Conservation (phyloP, 2,797 vertebrate genomes). For the Odontamblyopus lacepedii region DNA sequence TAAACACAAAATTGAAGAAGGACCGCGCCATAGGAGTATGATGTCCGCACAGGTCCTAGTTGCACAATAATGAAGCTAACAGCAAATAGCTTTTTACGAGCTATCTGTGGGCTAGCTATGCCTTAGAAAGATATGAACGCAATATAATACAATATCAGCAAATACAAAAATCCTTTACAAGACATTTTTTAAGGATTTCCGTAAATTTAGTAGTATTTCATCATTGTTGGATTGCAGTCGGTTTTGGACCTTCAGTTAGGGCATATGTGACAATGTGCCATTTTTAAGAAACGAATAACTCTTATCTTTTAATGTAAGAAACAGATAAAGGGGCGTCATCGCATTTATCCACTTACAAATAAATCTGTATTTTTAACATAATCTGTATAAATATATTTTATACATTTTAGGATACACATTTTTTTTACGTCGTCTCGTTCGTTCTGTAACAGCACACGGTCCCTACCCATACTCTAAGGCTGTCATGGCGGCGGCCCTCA, state of each 20-base stretch:
- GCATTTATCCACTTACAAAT: fast-evolving
- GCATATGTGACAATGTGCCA: neutral
- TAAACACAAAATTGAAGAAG: slow-evolving; percentile 32
- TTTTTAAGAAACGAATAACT: slow-evolving; percentile 22
- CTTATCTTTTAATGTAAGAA: neutral
- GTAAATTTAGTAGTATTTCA: slow-evolving; percentile 28
- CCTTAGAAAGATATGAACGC: neutral
- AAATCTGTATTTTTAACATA: fast-evolving
- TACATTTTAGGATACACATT: neutral
- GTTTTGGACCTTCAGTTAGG: slow-evolving; percentile 18
- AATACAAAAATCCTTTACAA: fast-evolving
- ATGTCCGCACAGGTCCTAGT: slow-evolving; percentile 28
- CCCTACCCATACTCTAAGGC: neutral
- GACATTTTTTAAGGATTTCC: neutral
- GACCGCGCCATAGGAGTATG: slow-evolving; percentile 38
- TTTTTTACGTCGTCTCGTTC: too few relatives aligned
- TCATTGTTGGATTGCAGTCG: slow-evolving; percentile 18
- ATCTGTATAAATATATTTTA: neutral
- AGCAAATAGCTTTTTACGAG: neutral
- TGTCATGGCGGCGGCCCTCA: slow-evolving; percentile 33
- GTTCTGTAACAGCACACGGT: slow-evolving; percentile 20
- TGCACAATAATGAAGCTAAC: slow-evolving; percentile 23
- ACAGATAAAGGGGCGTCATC: fast-evolving
- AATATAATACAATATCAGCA: fast-evolving
- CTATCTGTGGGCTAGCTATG: neutral